Evolutionary conservation across 2,888 invertebrate species (phyloP).

Genomic region (Anoncus sp.): DNA sequence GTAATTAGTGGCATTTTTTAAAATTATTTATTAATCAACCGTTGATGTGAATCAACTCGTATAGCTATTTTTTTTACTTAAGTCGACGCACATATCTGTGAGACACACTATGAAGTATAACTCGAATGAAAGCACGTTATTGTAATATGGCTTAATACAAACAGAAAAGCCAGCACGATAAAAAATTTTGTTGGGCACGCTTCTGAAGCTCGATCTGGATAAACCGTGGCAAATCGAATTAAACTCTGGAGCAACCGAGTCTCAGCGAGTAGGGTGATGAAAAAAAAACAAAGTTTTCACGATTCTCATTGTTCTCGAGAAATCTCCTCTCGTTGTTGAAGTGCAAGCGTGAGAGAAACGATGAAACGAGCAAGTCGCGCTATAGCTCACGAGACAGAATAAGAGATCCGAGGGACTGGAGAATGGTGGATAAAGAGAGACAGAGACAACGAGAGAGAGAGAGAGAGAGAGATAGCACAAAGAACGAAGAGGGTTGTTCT

Average conservation of each 20-base stretch:
- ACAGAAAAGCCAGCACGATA: not conserved
- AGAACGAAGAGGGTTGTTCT: conserved; percentile 23
- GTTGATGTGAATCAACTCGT: not conserved
- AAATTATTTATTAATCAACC: not conserved
- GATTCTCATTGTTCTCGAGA: conserved; percentile 37
- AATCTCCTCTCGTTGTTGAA: conserved; percentile 46
- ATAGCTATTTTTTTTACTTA: not conserved
- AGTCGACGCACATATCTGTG: not conserved
- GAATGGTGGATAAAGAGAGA: conserved; percentile 18
- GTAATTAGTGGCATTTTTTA: no score
- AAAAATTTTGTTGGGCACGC: not conserved
- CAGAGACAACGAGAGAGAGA: not conserved
- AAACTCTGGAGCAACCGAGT: conserved; percentile 16
- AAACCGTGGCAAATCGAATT: conserved; percentile 40
- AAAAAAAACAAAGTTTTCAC: conserved; percentile 20
- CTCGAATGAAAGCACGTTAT: not conserved
- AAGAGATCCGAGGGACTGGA: not conserved
- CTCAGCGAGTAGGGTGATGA: not conserved
- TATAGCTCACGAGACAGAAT: not conserved
- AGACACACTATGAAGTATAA: not conserved
- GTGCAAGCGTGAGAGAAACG: conserved; percentile 8
- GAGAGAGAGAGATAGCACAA: not conserved
- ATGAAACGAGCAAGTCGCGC: conserved; percentile 39
- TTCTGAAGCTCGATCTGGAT: not conserved
- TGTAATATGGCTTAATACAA: not conserved